Conservation (phyloP, 2,113 vertebrate genomes). For the Heliornis fulica region DNA sequence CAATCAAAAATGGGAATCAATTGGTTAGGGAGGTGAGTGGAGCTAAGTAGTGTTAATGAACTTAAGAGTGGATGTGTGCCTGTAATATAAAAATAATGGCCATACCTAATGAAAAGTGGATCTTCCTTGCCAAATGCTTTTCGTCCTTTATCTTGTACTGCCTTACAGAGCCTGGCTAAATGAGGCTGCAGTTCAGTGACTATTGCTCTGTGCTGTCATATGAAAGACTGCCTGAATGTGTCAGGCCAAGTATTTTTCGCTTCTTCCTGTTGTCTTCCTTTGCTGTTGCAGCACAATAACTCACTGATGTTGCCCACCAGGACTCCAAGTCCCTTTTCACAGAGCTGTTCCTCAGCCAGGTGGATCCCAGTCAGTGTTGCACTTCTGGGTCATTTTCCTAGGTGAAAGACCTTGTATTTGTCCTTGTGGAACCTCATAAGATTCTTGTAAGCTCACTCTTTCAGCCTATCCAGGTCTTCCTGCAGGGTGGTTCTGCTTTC, state of each 20-base stretch:
- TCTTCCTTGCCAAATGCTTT: not conserved
- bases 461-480: too few relatives aligned
- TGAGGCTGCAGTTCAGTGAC: not conserved
- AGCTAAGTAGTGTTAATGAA: constrained; percentile 24
- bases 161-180: not conserved
- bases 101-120: not conserved
- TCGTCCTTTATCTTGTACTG: not conserved
- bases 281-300: too few relatives aligned
- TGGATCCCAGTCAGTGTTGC: too few relatives aligned
- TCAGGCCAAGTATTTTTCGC: not conserved
- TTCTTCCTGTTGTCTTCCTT: not conserved
- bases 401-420: too few relatives aligned
- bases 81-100: constrained; percentile 27
- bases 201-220: not conserved
- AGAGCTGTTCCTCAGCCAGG: too few relatives aligned
- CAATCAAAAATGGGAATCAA: constrained; percentile 5
- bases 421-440: too few relatives aligned
- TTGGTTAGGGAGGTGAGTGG: not conserved
- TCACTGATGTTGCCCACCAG: too few relatives aligned
- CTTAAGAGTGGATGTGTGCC: not conserved
- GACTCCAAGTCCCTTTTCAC: too few relatives aligned
- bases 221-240: not conserved
- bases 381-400: too few relatives aligned
- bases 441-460: too few relatives aligned
- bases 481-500: too few relatives aligned